Conservation (phyloP, 2,888 invertebrate species). For the Agrochola litura region DNA sequence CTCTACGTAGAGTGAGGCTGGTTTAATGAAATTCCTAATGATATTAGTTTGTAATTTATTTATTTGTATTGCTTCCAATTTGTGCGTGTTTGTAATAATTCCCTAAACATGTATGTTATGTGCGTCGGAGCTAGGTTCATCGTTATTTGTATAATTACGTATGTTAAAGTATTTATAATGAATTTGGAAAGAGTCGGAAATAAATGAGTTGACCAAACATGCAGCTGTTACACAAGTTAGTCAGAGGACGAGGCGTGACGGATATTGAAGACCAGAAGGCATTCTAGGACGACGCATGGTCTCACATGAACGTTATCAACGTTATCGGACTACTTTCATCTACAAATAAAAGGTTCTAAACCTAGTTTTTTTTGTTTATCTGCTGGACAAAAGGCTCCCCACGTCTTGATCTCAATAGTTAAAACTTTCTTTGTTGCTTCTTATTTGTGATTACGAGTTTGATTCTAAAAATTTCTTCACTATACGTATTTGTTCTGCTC, state of each 20-base stretch:
- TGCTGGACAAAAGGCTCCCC: not conserved
- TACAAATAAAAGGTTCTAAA: not conserved
- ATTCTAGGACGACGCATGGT: not conserved
- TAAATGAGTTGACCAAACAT: constrained; percentile 3
- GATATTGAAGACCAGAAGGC: not conserved
- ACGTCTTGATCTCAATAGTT: not conserved
- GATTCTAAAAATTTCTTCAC: not conserved
- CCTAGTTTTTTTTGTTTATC: no score
- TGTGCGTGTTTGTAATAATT: constrained; percentile 26
- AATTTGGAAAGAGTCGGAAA: not conserved
- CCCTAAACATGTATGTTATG: constrained; percentile 9
- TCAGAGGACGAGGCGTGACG: not conserved
- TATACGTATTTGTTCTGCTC: not conserved
- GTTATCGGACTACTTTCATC: not conserved
- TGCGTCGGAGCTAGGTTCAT: constrained; percentile 25
- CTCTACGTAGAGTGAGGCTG: constrained; percentile 1
- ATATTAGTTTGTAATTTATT: constrained; percentile 31
- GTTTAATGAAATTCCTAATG: constrained; percentile 20
- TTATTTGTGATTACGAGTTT: no score
- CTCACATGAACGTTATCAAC: not conserved
- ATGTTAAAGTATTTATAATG: constrained; percentile 21
- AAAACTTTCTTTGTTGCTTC: not conserved
- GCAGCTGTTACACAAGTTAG: not conserved
- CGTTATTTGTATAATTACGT: constrained; percentile 9
- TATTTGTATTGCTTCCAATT: constrained; percentile 32